These are phyloP conservation scores for Agraylea sexmaculata DNA, from an alignment of 1,140 invertebrate species.

Conservation along the genomic window DNA sequence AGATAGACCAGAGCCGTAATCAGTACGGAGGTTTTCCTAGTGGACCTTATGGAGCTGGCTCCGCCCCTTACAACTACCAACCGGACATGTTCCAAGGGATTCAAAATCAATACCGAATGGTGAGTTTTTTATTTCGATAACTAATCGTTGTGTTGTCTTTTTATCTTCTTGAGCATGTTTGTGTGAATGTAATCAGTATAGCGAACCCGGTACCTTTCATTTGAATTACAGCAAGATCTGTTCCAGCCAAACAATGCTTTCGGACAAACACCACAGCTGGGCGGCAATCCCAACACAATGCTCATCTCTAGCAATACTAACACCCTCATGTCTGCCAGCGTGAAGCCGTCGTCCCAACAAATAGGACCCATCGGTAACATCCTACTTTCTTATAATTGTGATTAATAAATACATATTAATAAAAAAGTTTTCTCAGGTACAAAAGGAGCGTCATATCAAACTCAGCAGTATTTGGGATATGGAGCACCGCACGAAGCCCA, in stretches of 20 bases:
- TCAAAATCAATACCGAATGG: conserved; percentile 61
- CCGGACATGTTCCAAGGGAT: conserved; percentile 73
- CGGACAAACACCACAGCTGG: conserved; percentile 64
- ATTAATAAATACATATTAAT: background rate
- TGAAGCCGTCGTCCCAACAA: conserved; percentile 72
- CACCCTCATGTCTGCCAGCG: conserved; percentile 79
- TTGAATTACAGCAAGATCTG: conserved; percentile 16
- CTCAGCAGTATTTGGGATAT: conserved; percentile 37
- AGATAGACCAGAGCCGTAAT: conserved; percentile 33
- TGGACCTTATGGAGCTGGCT: conserved; percentile 36
- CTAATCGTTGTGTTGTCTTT: conserved; percentile 5
- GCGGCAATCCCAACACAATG: conserved; percentile 75
- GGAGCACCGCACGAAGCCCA: conserved; percentile 33
- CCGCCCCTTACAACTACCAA: conserved; percentile 40
- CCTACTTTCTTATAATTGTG: background rate
- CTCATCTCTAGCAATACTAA: conserved; percentile 79
- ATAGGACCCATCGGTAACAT: conserved; percentile 65
- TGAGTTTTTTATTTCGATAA: conserved; percentile 29
- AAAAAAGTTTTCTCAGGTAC: conserved; percentile 11
- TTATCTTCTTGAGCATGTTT: background rate
- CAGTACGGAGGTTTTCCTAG: conserved; percentile 38
- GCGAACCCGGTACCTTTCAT: background rate
- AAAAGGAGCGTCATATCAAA: conserved; percentile 27
- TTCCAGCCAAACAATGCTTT: conserved; percentile 42
- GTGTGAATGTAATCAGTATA: background rate